Evolutionary conservation across 2,113 vertebrate genomes (phyloP).

Genomic region (Neodon shergylaensis): DNA sequence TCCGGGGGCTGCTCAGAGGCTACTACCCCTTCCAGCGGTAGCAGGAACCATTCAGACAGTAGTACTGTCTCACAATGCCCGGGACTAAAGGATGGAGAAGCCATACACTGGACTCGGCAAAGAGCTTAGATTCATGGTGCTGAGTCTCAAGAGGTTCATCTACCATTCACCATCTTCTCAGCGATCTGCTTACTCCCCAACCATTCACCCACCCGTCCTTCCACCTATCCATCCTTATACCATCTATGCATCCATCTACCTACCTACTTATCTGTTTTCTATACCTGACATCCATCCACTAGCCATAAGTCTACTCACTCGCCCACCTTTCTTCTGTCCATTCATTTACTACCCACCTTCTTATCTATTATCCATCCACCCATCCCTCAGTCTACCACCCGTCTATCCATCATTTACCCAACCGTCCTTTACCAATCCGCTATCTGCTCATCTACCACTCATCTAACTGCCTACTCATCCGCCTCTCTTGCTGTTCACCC

Average conservation of each 20-base stretch:
- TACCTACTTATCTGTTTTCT: too few species aligned
- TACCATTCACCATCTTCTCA: background rate
- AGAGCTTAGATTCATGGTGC: background rate
- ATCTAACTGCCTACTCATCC: background rate
- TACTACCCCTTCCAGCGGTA: background rate
- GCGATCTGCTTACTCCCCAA: background rate
- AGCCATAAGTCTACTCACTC: background rate
- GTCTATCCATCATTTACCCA: background rate
- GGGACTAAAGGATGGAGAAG: background rate
- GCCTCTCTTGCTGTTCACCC: background rate
- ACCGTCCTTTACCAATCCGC: background rate
- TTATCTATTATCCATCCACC: background rate
- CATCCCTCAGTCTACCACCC: background rate
- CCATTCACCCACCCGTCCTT: too few species aligned
- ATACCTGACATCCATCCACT: background rate
- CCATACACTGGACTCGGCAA: accelerated
- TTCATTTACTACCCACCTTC: background rate
- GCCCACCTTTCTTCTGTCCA: background rate
- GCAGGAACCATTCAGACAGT: background rate
- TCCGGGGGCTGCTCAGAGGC: background rate
- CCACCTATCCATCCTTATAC: too few species aligned
- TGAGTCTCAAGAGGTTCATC: background rate
- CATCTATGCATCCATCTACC: background rate
- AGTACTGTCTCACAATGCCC: background rate
- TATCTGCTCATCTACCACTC: too few species aligned